phyloP scores from a whole-genome alignment of 1,140 invertebrate genomes.

The Zaprionus ornatus region DNA sequence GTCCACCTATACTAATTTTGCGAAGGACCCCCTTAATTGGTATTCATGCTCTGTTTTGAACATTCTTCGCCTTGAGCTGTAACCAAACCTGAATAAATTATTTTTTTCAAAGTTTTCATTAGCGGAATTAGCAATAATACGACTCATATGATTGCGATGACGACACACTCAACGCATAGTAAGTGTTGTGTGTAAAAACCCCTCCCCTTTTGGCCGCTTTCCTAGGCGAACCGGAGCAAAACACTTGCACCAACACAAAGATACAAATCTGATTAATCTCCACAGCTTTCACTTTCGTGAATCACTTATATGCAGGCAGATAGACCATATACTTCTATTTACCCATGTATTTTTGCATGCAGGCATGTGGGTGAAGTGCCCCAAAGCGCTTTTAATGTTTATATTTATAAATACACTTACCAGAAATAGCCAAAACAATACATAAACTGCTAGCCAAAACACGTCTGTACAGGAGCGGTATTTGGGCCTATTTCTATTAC shows the following conservation, averaged over 20 bases:
- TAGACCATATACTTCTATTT: no score
- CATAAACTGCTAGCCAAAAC: slow-evolving; percentile 92
- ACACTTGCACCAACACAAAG: slow-evolving; percentile 33
- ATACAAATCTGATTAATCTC: slow-evolving; percentile 48
- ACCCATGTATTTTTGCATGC: neutral
- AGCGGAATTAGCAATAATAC: slow-evolving; percentile 57
- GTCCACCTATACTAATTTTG: slow-evolving; percentile 19
- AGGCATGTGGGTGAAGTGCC: neutral
- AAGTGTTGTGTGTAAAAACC: neutral
- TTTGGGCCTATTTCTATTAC: slow-evolving; percentile 71
- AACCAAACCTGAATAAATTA: slow-evolving; percentile 36
- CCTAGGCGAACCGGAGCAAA: slow-evolving; percentile 12
- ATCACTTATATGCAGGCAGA: neutral
- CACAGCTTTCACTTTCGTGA: slow-evolving; percentile 62
- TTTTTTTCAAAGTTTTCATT: slow-evolving; percentile 41
- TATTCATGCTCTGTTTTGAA: neutral
- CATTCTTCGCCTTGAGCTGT: neutral
- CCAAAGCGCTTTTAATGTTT: neutral
- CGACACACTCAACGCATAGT: slow-evolving; percentile 44
- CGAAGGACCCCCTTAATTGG: neutral
- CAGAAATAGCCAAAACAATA: slow-evolving; percentile 95
- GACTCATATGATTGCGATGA: slow-evolving; percentile 56
- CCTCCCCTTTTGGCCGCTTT: slow-evolving; percentile 8
- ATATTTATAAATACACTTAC: slow-evolving; percentile 84
- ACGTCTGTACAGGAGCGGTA: slow-evolving; percentile 92